Evolutionary conservation across 2,888 invertebrate species (phyloP).

Genomic region (Lasioglossum villosulum): DNA sequence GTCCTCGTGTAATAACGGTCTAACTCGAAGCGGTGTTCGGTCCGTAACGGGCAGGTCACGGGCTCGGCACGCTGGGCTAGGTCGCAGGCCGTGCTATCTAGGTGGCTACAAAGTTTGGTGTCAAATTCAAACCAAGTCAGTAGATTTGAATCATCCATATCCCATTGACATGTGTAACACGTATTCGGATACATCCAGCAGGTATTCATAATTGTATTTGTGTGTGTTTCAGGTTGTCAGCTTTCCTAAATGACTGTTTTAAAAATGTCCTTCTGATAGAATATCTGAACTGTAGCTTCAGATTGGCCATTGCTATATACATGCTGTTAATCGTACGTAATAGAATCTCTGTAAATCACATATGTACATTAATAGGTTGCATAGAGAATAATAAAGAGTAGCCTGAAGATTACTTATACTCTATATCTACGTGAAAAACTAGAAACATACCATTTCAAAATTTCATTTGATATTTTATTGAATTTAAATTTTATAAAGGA

Average conservation of each 20-base stretch:
- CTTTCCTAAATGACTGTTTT: constrained; percentile 66
- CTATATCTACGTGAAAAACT: background rate
- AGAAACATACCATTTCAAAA: background rate
- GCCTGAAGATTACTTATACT: too few species aligned
- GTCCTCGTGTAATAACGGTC: too few species aligned
- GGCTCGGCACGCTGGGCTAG: too few species aligned
- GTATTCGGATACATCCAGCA: too few species aligned
- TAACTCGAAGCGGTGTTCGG: too few species aligned
- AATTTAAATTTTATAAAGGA: background rate
- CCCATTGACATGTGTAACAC: background rate
- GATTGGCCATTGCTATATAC: constrained; percentile 68
- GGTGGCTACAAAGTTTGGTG: too few species aligned
- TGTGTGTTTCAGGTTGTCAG: constrained; percentile 64
- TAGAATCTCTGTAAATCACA: background rate
- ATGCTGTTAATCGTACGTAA: constrained; percentile 50
- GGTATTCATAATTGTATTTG: background rate
- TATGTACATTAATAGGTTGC: background rate
- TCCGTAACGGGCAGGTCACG: too few species aligned
- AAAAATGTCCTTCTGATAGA: constrained; percentile 68
- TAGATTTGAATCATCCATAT: too few species aligned
- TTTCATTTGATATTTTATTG: background rate
- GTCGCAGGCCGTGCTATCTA: too few species aligned
- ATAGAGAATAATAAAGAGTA: too few species aligned
- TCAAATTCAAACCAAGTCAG: too few species aligned
- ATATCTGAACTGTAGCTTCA: constrained; percentile 66